Evolutionary conservation across 2,113 vertebrate species (phyloP).

Genomic region (Protobothrops flavoviridis): DNA sequence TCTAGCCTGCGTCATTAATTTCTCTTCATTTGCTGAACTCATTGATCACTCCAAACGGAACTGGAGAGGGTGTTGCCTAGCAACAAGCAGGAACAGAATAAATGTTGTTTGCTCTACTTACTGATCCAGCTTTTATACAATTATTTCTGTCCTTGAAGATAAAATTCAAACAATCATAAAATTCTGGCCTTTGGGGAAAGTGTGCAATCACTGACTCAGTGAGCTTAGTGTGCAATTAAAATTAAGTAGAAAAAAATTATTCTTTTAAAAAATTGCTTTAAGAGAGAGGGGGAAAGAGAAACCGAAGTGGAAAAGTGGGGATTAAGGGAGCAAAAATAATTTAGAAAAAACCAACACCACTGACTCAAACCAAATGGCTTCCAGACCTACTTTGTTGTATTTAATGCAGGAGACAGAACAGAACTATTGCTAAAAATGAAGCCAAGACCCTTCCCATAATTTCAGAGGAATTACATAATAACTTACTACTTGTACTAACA

Average conservation of each 20-base stretch:
- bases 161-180: conserved; percentile 9
- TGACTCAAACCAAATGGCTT: neutral
- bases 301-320: neutral
- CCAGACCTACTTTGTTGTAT: neutral
- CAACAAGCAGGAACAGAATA: conserved; percentile 56
- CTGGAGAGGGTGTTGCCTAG: conserved; percentile 51
- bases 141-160: conserved; percentile 57
- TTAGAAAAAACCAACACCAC: neutral
- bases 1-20: conserved; percentile 61
- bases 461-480: neutral
- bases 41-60: conserved; percentile 65
- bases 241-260: conserved; percentile 43
- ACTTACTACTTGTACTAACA: neutral
- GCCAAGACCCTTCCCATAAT: neutral
- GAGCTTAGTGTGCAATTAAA: conserved; percentile 44
- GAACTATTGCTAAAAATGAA: neutral
- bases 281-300: neutral
- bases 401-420: neutral
- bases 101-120: conserved; percentile 59
- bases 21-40: conserved; percentile 59
- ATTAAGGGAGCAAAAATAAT: neutral
- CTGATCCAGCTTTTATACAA: conserved; percentile 28
- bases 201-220: conserved; percentile 5
- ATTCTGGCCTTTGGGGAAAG: conserved; percentile 4
- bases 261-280: conserved; percentile 6